Percentiles rank a stretch among this genome's conserved stretches.
Evolutionary conservation across 2,888 invertebrate genomes (phyloP).

Genomic region (Drosophila prolongata): DNA sequence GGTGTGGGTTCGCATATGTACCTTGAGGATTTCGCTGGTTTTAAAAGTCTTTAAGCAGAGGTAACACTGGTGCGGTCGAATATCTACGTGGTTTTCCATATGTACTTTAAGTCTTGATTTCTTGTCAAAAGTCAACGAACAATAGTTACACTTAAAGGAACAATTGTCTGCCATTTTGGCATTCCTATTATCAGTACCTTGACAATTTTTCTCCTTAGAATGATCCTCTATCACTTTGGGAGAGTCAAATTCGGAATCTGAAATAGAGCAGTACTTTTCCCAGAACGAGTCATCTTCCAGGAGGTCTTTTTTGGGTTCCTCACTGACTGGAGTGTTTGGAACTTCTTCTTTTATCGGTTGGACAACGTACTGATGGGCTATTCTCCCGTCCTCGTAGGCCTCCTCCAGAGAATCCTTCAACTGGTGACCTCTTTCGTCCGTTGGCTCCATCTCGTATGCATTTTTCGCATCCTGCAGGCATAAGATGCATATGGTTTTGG

Average conservation of each 20-base stretch:
- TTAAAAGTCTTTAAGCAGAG: background rate
- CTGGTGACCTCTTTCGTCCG: background rate
- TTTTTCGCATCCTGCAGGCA: background rate
- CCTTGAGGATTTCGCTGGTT: background rate
- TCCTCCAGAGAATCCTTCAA: background rate
- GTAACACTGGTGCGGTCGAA: no score
- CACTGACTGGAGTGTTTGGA: no score
- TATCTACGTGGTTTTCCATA: no score
- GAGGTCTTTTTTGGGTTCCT: background rate
- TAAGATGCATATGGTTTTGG: background rate
- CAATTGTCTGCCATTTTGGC: no score
- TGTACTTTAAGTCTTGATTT: no score
- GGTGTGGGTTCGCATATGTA: background rate
- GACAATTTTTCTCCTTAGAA: no score
- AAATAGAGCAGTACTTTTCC: background rate
- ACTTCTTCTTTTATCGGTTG: background rate
- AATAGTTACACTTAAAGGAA: no score
- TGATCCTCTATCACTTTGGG: no score
- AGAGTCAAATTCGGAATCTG: background rate
- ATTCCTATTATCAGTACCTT: no score
- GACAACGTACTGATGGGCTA: no score
- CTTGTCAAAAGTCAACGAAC: no score
- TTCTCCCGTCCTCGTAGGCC: background rate
- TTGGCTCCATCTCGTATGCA: background rate
- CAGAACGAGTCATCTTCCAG: background rate